phyloP scores from a whole-genome alignment of 2,888 invertebrate genomes.

The Cephus sareptanus region DNA sequence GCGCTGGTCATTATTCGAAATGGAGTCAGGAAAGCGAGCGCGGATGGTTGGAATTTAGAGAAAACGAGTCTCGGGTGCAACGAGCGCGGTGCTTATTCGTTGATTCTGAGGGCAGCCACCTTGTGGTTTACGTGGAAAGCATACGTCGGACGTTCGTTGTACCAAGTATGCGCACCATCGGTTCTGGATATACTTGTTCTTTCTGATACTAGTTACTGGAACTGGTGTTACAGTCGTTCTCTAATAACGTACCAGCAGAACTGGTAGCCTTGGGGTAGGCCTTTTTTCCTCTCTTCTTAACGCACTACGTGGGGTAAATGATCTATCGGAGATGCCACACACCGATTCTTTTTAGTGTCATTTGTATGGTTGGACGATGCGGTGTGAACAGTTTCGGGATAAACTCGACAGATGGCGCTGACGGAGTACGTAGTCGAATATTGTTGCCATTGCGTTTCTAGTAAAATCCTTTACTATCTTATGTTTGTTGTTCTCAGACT shows the following conservation, averaged over 20 bases:
- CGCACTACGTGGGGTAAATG: not conserved
- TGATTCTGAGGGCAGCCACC: not conserved
- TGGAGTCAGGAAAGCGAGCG: not conserved
- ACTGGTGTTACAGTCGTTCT: not conserved
- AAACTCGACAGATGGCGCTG: not conserved
- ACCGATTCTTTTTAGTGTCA: not conserved
- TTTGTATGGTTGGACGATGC: not conserved
- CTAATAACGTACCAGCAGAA: not conserved
- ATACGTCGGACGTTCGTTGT: not conserved
- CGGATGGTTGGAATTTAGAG: not conserved
- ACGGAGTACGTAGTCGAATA: not conserved
- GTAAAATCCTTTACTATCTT: not conserved
- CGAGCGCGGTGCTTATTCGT: not conserved
- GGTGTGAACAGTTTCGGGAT: not conserved
- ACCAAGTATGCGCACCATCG: not conserved
- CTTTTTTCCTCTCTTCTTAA: not conserved
- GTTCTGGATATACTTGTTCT: not conserved
- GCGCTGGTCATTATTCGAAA: not conserved
- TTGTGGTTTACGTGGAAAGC: not conserved
- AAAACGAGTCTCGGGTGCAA: not conserved
- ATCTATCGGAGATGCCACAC: not conserved
- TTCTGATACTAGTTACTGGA: not conserved
- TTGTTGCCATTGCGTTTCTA: not conserved
- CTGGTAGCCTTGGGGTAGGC: not conserved
- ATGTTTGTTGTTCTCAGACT: not conserved